Percentiles rank a stretch among this genome's conserved stretches.
Conservation (phyloP, 53 echinoderm and acorn worm species). For the Paracentrotus lividus region DNA sequence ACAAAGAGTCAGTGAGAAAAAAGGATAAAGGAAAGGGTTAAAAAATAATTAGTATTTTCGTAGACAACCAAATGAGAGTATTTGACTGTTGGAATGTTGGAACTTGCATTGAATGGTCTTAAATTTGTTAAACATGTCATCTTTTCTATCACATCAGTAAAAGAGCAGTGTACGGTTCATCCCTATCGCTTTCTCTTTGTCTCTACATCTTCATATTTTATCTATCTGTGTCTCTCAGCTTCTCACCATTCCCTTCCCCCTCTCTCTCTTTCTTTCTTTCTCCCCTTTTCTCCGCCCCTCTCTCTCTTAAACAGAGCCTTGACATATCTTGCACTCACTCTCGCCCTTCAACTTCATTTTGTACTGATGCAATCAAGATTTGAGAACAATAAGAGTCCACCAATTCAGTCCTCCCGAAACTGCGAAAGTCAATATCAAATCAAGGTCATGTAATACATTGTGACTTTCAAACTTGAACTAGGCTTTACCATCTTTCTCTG, state of each 20-base stretch:
- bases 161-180: not conserved
- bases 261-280: not conserved
- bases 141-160: not conserved
- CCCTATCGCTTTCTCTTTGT: not conserved
- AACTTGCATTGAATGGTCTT: not conserved
- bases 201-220: too few relatives aligned
- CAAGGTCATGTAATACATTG: not conserved
- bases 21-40: not conserved
- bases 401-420: not conserved
- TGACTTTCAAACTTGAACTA: not conserved
- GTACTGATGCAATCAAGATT: not conserved
- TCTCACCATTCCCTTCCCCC: not conserved
- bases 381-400: not conserved
- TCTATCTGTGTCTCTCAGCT: too few relatives aligned
- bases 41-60: too few relatives aligned
- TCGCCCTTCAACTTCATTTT: constrained; percentile 16
- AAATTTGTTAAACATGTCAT: not conserved
- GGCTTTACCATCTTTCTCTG: too few relatives aligned
- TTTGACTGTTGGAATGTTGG: not conserved
- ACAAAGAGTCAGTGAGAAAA: not conserved
- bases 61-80: too few relatives aligned
- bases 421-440: not conserved
- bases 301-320: not conserved
- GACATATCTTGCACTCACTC: not conserved
- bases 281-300: not conserved